Conservation (phyloP, 2,113 vertebrate species). For the Bostrychus sinensis region DNA sequence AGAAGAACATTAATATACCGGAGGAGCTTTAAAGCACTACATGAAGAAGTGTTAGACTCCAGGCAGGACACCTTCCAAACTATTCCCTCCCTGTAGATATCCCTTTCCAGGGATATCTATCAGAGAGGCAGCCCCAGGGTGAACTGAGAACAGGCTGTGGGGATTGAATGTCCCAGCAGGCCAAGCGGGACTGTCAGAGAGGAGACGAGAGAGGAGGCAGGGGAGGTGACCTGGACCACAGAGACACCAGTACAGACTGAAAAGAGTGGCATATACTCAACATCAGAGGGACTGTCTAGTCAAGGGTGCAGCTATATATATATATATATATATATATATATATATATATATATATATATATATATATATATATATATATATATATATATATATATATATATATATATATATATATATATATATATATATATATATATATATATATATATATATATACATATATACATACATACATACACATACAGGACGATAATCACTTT, state of each 20-base stretch:
- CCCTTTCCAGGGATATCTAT: conserved; percentile 50
- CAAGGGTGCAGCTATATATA: too few species aligned
- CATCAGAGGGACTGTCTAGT: background rate
- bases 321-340: too few species aligned
- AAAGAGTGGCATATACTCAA: background rate
- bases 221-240: conserved; percentile 10
- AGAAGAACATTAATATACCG: conserved; percentile 18
- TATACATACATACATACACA: too few species aligned
- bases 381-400: too few species aligned
- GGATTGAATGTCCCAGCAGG: conserved; percentile 46
- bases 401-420: too few species aligned
- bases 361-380: too few species aligned
- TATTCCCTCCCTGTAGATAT: conserved; percentile 43
- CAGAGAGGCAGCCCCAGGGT: conserved; percentile 24
- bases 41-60: conserved; percentile 28
- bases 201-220: background rate
- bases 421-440: too few species aligned
- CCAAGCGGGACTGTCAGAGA: conserved; percentile 12
- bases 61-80: conserved; percentile 28
- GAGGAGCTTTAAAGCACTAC: conserved; percentile 17
- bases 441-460: too few species aligned
- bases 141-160: conserved; percentile 32
- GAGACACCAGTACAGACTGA: background rate
- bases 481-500: too few species aligned
- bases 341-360: too few species aligned